phyloP scores from a whole-genome alignment of 2,797 vertebrate species.

The Chaenodraco wilsoni region DNA sequence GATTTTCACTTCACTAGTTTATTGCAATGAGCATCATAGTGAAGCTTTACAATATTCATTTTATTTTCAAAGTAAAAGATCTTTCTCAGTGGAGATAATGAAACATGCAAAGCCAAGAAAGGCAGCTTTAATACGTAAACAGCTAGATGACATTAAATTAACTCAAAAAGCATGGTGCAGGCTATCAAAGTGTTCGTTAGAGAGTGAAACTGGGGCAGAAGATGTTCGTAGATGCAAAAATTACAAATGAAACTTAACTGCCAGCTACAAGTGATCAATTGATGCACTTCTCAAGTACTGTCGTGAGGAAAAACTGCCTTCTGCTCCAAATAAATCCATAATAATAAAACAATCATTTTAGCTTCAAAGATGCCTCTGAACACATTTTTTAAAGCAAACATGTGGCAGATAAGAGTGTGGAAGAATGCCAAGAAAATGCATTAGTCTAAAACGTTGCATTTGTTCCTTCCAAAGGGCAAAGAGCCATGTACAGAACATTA shows the following conservation, averaged over 20 bases:
- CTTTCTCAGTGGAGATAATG: slow-evolving; percentile 2
- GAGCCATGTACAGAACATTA: slow-evolving; percentile 1
- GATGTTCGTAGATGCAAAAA: not conserved
- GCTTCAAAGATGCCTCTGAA: slow-evolving; percentile 6
- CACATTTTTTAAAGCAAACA: slow-evolving; percentile 12
- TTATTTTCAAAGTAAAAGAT: not conserved
- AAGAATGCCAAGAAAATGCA: slow-evolving; percentile 11
- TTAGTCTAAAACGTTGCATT: not conserved
- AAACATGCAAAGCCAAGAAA: not conserved
- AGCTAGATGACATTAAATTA: not conserved
- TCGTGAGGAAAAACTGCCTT: not conserved
- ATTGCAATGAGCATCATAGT: no score
- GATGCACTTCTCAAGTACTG: not conserved
- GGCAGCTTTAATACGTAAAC: not conserved
- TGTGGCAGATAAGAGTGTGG: not conserved
- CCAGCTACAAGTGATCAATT: not conserved
- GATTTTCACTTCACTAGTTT: no score
- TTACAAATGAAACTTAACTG: slow-evolving; percentile 5
- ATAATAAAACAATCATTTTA: slow-evolving; percentile 13
- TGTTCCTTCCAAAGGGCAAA: not conserved
- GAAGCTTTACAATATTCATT: no score
- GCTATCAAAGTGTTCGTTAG: not conserved
- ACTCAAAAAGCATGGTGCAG: not conserved
- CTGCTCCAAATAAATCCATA: not conserved
- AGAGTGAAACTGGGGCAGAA: not conserved